These are phyloP conservation scores for Chymomyza caudatula DNA, from an alignment of 2,888 invertebrate genomes.

Conservation along the genomic window DNA sequence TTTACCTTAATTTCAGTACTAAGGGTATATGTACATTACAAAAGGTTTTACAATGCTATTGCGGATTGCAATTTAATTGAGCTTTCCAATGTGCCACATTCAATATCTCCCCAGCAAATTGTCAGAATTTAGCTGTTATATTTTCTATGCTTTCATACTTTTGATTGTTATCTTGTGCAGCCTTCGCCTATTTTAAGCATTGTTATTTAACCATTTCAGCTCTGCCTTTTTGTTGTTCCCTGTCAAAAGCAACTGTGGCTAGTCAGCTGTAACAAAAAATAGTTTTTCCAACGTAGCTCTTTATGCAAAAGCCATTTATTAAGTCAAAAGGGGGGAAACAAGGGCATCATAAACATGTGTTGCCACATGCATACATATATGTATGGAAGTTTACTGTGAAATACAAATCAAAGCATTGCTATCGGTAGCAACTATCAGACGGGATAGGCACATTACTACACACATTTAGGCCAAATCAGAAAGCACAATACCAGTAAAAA, in stretches of 20 bases:
- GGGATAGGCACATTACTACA: neutral
- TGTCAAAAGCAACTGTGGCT: conserved; percentile 60
- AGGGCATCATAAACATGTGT: conserved; percentile 33
- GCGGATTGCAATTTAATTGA: neutral
- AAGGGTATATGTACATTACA: no score
- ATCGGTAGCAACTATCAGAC: neutral
- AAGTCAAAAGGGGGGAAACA: conserved; percentile 1
- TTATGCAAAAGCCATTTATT: conserved; percentile 50
- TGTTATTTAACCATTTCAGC: conserved; percentile 16
- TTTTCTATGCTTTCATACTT: conserved; percentile 6
- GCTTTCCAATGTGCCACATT: neutral
- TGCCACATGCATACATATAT: conserved; percentile 6
- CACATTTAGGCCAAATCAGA: neutral
- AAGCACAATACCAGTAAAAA: neutral
- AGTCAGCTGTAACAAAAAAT: conserved; percentile 39
- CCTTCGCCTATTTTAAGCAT: conserved; percentile 32
- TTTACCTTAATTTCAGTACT: neutral
- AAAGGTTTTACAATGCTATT: no score
- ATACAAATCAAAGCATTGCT: neutral
- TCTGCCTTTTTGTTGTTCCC: conserved; percentile 58
- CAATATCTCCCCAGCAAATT: neutral
- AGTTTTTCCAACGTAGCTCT: conserved; percentile 46
- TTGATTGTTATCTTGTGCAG: conserved; percentile 34
- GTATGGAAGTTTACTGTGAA: neutral
- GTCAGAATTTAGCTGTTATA: conserved; percentile 1